phyloP scores from a whole-genome alignment of 2,797 vertebrate genomes.

The Tamandua tetradactyla region DNA sequence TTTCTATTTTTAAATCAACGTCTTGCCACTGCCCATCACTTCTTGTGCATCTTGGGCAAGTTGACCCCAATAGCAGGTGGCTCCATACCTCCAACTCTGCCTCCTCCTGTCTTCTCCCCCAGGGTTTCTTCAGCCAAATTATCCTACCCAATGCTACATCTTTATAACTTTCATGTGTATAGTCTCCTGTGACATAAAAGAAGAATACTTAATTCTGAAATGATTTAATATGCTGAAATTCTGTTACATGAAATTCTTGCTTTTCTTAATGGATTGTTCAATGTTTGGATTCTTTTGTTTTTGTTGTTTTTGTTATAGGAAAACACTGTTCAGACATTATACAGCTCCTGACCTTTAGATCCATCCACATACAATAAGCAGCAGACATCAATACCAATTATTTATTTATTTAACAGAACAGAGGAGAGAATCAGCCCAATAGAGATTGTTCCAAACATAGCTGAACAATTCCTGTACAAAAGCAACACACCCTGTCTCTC shows the following conservation, averaged over 20 bases:
- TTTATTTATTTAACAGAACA: neutral
- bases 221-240: neutral
- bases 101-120: neutral
- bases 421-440: neutral
- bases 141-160: neutral
- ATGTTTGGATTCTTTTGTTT: neutral
- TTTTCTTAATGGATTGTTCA: neutral
- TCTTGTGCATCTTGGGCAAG: rapidly evolving
- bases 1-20: neutral
- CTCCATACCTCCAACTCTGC: too few species aligned
- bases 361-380: neutral
- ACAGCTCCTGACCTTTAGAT: neutral
- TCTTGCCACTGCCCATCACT: neutral
- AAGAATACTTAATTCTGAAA: neutral
- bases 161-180: rapidly evolving
- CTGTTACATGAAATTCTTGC: neutral
- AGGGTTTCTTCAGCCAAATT: neutral
- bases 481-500: rapidly evolving
- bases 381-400: neutral
- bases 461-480: neutral
- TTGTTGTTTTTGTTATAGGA: neutral
- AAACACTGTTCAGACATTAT: neutral
- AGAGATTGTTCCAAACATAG: neutral
- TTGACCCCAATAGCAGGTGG: too few species aligned
- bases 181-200: neutral